Evolutionary conservation across 2,888 invertebrate genomes (phyloP), one percentile per base, ranked within the genome.

Genomic region (Steromphala cineraria): DNA sequence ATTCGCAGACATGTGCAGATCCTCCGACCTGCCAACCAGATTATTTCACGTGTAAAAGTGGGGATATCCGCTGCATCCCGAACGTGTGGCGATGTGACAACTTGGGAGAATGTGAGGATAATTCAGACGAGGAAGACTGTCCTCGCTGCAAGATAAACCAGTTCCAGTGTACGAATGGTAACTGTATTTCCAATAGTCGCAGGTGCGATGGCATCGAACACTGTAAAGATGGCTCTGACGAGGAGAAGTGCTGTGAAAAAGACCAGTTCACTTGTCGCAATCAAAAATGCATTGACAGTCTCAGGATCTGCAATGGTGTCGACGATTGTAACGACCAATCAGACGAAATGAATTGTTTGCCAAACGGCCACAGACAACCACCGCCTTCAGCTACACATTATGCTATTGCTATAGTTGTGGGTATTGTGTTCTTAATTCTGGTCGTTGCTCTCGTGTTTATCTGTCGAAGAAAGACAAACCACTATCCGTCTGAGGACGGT

Each of bases 1-100:
- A 94, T 87, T 95, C 95, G 80, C 94, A 95, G 83, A 95, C 95
- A 10, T 97, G 97, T 89, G 89, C 89, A 0, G 91, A 91, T 77
- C 91, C 92, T 4, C 91, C 92, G 0, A 91, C 91, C 1, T 93
- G 93, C 86, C 85, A 87, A 1, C 86, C 90, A 0, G 89, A 91
- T 91, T 97, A 98, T 93, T 99, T 99, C 94, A 96, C 97, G 88
- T 99, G 99, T 92, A 96, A 96, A 71, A 98, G 98, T 92, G 98
- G 98, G 10, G 96, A 97, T 89, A 95, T 95, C 15, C 95, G 95
- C 0, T 99, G 99, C 91, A 98, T 99, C 84, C 97, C 98, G 0
- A 95, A 97, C 79, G 96, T 97, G 96, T 99, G 98, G 98, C 96
- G 97, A 0, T 99, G 99, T 93, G 99, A 99, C 93, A 97, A 98